Percentiles rank a stretch among this genome's conserved stretches.
Evolutionary conservation across 2,113 vertebrate genomes (phyloP).

Genomic region (Geothlypis trichas): DNA sequence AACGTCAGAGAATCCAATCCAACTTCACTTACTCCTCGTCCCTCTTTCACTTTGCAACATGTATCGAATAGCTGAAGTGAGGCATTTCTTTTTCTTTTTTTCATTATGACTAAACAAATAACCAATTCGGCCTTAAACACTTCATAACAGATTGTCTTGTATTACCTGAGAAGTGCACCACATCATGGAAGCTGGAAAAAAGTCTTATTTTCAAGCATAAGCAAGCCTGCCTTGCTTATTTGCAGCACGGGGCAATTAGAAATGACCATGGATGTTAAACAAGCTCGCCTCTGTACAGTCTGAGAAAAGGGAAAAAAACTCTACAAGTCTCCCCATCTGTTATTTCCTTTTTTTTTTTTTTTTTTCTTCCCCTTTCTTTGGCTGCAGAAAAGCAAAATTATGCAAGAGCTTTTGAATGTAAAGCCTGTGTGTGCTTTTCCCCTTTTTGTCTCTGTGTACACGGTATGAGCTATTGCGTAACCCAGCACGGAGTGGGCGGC

Average conservation of each 20-base stretch:
- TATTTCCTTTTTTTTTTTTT: constrained; percentile 68
- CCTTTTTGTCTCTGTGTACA: constrained; percentile 76
- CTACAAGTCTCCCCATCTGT: constrained; percentile 77
- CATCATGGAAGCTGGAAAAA: constrained; percentile 51
- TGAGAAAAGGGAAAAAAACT: constrained; percentile 71
- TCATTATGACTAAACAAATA: constrained; percentile 46
- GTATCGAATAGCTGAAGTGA: constrained; percentile 25
- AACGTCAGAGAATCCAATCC: constrained; percentile 15
- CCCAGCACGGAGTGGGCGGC: constrained; percentile 70
- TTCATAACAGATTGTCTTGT: constrained; percentile 43
- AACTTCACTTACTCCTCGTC: neutral
- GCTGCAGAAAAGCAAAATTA: constrained; percentile 78
- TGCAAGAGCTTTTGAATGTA: constrained; percentile 80
- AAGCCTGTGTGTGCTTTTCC: constrained; percentile 79
- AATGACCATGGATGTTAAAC: constrained; percentile 69
- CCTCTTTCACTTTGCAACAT: constrained; percentile 47
- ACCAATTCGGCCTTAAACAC: constrained; percentile 39
- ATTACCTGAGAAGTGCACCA: constrained; percentile 67
- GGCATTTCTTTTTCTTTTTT: constrained; percentile 32
- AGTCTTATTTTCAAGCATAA: constrained; percentile 38
- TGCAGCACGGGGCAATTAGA: constrained; percentile 63
- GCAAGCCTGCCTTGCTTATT: constrained; percentile 45
- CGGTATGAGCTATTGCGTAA: constrained; percentile 75
- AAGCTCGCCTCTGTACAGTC: constrained; percentile 65
- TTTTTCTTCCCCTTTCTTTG: neutral